These are phyloP conservation scores for Adelphocoris suturalis DNA, from an alignment of 2,888 invertebrate species.

Conservation along the genomic window DNA sequence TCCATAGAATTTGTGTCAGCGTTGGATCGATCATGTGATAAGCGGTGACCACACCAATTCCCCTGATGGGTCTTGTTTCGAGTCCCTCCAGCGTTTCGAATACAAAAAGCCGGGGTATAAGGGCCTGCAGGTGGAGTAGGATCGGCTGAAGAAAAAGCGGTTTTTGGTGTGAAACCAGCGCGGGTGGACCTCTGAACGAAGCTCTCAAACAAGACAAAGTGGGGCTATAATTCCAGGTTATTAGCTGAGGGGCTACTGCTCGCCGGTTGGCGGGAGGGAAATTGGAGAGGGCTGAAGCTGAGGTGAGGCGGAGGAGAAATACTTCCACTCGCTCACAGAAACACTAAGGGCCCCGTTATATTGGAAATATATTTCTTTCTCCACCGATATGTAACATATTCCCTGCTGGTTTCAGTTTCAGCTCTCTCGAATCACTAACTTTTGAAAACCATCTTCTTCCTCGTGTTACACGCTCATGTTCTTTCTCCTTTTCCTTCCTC, in stretches of 20 bases:
- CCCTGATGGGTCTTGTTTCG: not conserved
- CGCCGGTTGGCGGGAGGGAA: not conserved
- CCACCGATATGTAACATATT: not conserved
- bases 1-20: not conserved
- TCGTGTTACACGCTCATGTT: no score
- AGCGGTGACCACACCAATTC: not conserved
- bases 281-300: not conserved
- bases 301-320: not conserved
- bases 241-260: conserved; percentile 4
- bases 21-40: not conserved
- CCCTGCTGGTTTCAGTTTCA: not conserved
- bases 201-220: conserved; percentile 35
- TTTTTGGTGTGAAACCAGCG: conserved; percentile 1
- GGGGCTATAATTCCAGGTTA: conserved; percentile 26
- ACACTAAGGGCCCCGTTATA: not conserved
- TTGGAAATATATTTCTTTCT: not conserved
- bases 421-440: no score
- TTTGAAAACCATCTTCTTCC: no score
- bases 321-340: not conserved
- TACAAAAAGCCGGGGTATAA: not conserved
- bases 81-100: not conserved
- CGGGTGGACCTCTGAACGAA: not conserved
- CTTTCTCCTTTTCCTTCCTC: no score
- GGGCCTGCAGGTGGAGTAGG: not conserved
- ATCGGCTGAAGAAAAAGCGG: not conserved